A percentile compares a stretch with the other conserved stretches of the same genome.
Evolutionary conservation across 2,888 invertebrate genomes (phyloP).

Genomic region (Cryptophagus acutangulus): DNA sequence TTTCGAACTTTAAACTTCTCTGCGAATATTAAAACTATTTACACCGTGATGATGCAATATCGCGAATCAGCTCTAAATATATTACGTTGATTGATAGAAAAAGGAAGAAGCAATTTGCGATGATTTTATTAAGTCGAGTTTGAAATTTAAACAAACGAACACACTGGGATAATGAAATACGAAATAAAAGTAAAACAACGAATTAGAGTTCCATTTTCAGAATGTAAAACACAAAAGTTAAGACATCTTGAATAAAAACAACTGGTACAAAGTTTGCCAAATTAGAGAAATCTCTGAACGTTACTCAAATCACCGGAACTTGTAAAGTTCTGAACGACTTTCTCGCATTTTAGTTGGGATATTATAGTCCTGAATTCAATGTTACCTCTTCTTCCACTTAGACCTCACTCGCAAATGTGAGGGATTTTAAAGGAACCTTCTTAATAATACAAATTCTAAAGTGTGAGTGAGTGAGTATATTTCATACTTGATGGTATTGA

Average conservation of each 20-base stretch:
- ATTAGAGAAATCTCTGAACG: slow-evolving; percentile 38
- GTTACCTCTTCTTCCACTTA: slow-evolving; percentile 14
- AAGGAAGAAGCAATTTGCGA: too few relatives aligned
- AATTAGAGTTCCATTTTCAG: slow-evolving; percentile 21
- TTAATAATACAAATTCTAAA: slow-evolving; percentile 4
- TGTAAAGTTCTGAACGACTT: slow-evolving; percentile 28
- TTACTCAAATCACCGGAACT: slow-evolving; percentile 38
- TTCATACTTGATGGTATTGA: too few relatives aligned
- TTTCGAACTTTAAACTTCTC: too few relatives aligned
- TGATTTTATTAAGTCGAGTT: too few relatives aligned
- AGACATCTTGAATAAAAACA: slow-evolving; percentile 30
- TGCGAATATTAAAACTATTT: too few relatives aligned
- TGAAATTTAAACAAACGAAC: too few relatives aligned
- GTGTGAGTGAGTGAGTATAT: too few relatives aligned
- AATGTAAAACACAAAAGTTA: slow-evolving; percentile 27
- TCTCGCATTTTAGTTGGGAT: slow-evolving; percentile 24
- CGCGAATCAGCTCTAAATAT: too few relatives aligned
- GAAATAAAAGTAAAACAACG: too few relatives aligned
- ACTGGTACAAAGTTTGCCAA: slow-evolving; percentile 33
- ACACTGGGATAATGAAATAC: too few relatives aligned
- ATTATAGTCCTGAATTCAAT: slow-evolving; percentile 21
- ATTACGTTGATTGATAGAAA: too few relatives aligned
- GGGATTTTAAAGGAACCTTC: slow-evolving; percentile 19
- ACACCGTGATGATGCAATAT: too few relatives aligned
- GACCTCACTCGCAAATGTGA: slow-evolving; percentile 6